Evolutionary conservation across 1,140 invertebrate species (phyloP), one percentile per base, ranked within the genome.

Genomic region (Epicauta chinensis): DNA sequence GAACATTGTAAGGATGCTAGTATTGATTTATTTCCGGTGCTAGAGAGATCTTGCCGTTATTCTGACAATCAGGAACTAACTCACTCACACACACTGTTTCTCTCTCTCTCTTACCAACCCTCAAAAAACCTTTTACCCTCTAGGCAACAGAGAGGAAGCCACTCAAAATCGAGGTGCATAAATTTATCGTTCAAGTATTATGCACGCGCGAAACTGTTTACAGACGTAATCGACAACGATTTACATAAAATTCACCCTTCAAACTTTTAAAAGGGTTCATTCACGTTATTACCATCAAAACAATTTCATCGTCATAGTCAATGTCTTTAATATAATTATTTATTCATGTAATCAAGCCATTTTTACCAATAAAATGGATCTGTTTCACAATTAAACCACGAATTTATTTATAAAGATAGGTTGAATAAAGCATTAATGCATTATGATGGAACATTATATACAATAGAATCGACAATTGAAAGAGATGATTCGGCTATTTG

Each of bases 11-110:
- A 45, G 45, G 59, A 49, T 53, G 56, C 58, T 56, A 29, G 59
- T 61, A 61, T 61, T 61, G 59, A 61, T 61, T 58, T 61, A 61
- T 61, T 56, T 61, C 47, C 43, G 53, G 59, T 58, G 53, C 47
- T 45, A 41, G 38, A 58, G n/a, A n/a, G 47, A 53, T 50, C 55
- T 53, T 45, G 23, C 23, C 23, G 23, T 23, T 23, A 23, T 23
- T 23, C 23, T 23, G 23, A 23, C 23, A 23, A 23, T 23, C 36
- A 29, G 45, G 12, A 14, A 13, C 39, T 49, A 35, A 45, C 42
- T 50, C 49, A 38, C 39, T 55, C 48, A 55, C 53, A 42, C 47
- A 37, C 40, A 16, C 35, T 35, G n/a, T n/a, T n/a, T n/a, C n/a
- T n/a, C n/a, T n/a, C n/a, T n/a, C n/a, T n/a, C n/a, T n/a, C n/a